Evolutionary conservation across 2,888 invertebrate species (phyloP), one percentile per base, ranked within the genome.

Genomic region (Rhingia rostrata): DNA sequence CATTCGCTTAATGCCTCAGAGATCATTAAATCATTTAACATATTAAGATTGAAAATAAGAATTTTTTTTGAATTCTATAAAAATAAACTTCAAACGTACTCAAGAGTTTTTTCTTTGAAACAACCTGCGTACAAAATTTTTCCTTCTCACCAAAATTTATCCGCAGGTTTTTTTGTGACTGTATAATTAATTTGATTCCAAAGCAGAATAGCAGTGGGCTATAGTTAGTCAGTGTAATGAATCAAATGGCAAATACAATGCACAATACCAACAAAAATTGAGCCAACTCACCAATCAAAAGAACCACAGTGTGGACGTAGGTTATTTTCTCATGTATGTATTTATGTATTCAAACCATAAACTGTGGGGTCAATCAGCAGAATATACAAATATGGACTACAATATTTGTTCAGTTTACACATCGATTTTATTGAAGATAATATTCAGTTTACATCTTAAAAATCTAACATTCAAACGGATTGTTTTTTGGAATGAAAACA

Each of bases 291-390:
- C 56, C 32, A 32, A 49, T 49, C 30, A 14, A 32, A 49, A 58
- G 70, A 49, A 67, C n/a, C 54, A 49, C 39, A 70, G 41, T 70
- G 49, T 58, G 49, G 32, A 10, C 39, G 49, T 10, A 49, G 49
- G 60, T 70, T 49, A 70, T 58, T 70, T 41, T 39, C 37, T 49
- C 41, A 32, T 7, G 32, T 49, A 32, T 7, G 32, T 49, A 47
- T 58, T 58, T 69, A 49, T 39, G 14, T 60, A 49, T 1, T 12
- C 12, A 6, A 51, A 53, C 9, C 4, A 3, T 30, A 32, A 30
- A 56, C 22, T 12, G 58, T 49, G 70, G 49, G 41, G 70, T 41
- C 70, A 14, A 49, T 70, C 70, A 49, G 14, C 4, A 4, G 5
- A 22, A 54, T n/a, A 6, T 0, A 35, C 22, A 22, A 22, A 22